Conservation (phyloP, 1,140 invertebrate genomes). For the Oryzaephilus surinamensis region DNA sequence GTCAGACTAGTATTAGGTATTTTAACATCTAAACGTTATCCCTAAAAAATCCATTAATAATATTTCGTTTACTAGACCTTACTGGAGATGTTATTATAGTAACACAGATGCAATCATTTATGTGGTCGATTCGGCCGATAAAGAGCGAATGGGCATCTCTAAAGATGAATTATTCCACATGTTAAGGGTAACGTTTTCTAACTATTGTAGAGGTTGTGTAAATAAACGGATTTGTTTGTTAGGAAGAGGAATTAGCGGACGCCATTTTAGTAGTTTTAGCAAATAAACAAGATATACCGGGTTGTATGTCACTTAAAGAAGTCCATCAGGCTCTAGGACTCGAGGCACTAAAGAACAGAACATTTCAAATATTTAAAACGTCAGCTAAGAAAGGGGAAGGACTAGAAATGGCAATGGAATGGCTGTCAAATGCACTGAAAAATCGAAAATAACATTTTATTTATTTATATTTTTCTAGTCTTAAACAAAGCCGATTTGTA, state of each 20-base stretch:
- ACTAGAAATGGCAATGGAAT: constrained; percentile 98
- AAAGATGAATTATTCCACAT: constrained; percentile 97
- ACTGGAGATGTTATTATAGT: constrained; percentile 99
- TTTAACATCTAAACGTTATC: not conserved
- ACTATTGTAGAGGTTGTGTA: not conserved
- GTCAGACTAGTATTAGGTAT: constrained; percentile 82
- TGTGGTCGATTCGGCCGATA: constrained; percentile 97
- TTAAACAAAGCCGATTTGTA: too few species aligned
- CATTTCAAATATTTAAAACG: constrained; percentile 99
- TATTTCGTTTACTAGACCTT: constrained; percentile 63
- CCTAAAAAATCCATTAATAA: not conserved
- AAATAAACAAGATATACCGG: constrained; percentile 99
- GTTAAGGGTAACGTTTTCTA: constrained; percentile 55
- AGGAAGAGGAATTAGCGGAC: constrained; percentile 96
- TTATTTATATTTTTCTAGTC: constrained; percentile 7
- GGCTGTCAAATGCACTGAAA: constrained; percentile 83
- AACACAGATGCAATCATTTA: constrained; percentile 99
- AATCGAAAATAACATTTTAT: constrained; percentile 61
- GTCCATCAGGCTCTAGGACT: constrained; percentile 94
- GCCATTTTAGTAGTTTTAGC: constrained; percentile 93
- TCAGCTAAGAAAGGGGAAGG: constrained; percentile 98
- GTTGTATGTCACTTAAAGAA: constrained; percentile 91
- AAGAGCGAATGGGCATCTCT: constrained; percentile 96
- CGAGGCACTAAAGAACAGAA: constrained; percentile 89
- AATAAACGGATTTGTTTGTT: constrained; percentile 12